Percentiles rank a stretch among this genome's conserved stretches.
These are phyloP conservation scores for Tenthredo livida DNA, from an alignment of 2,888 invertebrate genomes.

Conservation along the genomic window DNA sequence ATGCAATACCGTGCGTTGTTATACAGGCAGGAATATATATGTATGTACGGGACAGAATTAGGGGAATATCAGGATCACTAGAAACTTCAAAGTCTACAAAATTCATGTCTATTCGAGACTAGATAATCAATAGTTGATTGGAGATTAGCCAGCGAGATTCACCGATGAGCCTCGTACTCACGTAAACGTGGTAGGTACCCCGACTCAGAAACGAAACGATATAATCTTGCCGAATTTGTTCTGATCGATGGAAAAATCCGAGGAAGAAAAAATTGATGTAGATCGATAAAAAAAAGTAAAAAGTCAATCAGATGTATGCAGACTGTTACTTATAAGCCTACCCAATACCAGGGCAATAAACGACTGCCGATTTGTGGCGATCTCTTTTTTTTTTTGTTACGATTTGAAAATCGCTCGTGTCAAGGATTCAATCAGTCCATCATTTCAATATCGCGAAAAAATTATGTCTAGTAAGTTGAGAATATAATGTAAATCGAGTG, in stretches of 20 bases:
- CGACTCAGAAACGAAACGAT: too few relatives aligned
- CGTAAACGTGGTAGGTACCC: too few relatives aligned
- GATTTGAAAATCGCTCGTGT: not conserved
- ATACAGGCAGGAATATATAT: not conserved
- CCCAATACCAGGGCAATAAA: not conserved
- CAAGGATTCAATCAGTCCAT: not conserved
- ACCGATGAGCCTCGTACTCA: too few relatives aligned
- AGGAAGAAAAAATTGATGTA: too few relatives aligned
- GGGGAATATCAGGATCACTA: not conserved
- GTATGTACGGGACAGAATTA: not conserved
- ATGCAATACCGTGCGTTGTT: not conserved
- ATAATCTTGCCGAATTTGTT: too few relatives aligned
- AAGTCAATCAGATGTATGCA: too few relatives aligned
- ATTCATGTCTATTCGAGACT: not conserved
- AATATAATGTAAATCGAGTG: too few relatives aligned
- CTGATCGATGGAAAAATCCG: too few relatives aligned
- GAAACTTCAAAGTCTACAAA: not conserved
- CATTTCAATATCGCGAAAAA: not conserved
- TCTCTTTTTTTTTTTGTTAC: not conserved
- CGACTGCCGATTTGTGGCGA: not conserved
- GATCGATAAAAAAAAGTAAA: too few relatives aligned
- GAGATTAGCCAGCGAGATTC: too few relatives aligned
- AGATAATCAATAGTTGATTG: not conserved
- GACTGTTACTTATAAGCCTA: too few relatives aligned
- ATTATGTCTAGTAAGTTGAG: not conserved